Base-by-base conservation (phyloP, 2,888 invertebrate species). In the Drosophila histrio region DNA sequence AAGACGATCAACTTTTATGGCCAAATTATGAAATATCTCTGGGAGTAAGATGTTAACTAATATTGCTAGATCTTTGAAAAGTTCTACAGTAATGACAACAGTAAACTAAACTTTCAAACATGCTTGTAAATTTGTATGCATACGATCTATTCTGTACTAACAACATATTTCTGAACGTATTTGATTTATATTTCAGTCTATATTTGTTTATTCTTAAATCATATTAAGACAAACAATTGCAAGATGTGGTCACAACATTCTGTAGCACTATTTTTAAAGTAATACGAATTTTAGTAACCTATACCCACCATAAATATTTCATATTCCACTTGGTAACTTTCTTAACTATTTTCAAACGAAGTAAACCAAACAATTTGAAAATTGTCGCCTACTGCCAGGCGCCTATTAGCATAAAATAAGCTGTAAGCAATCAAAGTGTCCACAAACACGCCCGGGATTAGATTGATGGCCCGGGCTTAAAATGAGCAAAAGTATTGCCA, bases 361-460 rank as follows among this genome's bases (percentile, higher is more conserved):
- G 26, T 13, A 28, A 39, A 15, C 19, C 26, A 19, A 28, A 15
- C 26, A 28, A 15, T 22, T 39, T 39, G 39, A 39, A 28, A 53
- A 39, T 15, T 13, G 30, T 22, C 41, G 34, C 50, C 28, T 9
- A 43, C 7, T 11, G 2, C 6, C 2, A 11, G 17, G 1, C 17
- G 13, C 2, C 15, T 26, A 28, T 58, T 54, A 17, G 13, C 43
- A 41, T 59, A 28, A 64, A 54, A 41, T 57, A 57, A 53, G 56
- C 57, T 57, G 39, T 32, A n/a, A 19, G 62, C 38, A 64, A 65
- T 59, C 46, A 56, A 59, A 54, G 34, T 52, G 39, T 50, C 30
- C 54, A 26, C 71, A 69, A 63, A 72, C 49, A 72, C 22, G 28
- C 19, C 1, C 11, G 13, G 15, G 53, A 47, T 67, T 46, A 72